phyloP scores from a whole-genome alignment of 2,797 vertebrate species.

The Pangasius djambal region DNA sequence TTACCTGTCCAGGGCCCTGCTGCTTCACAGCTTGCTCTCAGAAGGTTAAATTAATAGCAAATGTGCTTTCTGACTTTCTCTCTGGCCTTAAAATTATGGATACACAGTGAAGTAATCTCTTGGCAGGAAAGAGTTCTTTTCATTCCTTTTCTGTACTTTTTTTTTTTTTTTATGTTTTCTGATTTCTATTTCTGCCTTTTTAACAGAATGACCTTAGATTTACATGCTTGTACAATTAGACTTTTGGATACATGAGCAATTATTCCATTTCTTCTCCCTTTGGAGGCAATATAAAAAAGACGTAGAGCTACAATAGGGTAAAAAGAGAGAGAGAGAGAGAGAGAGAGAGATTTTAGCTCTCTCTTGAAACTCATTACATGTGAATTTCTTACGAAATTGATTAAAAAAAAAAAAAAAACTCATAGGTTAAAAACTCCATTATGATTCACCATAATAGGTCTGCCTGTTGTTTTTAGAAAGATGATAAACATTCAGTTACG shows the following conservation, averaged over 20 bases:
- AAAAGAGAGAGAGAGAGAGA: neutral
- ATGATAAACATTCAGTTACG: neutral
- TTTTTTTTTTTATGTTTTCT: slow-evolving; percentile 25
- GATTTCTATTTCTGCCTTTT: slow-evolving; percentile 30
- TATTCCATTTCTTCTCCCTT: neutral
- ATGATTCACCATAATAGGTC: neutral
- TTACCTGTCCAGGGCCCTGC: slow-evolving; percentile 58
- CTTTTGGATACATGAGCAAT: neutral
- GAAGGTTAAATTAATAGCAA: slow-evolving; percentile 60
- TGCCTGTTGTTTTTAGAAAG: neutral
- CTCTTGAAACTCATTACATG: neutral
- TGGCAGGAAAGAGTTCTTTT: slow-evolving; percentile 45
- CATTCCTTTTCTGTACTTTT: neutral
- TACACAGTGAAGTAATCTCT: slow-evolving; percentile 59
- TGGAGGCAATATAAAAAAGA: neutral
- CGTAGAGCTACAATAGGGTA: neutral
- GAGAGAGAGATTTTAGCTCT: too few species aligned
- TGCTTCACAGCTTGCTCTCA: slow-evolving; percentile 49
- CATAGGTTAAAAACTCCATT: neutral
- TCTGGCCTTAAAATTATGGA: slow-evolving; percentile 63
- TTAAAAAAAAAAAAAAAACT: neutral
- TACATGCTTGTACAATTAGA: neutral
- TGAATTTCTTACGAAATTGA: neutral
- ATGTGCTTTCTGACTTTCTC: slow-evolving; percentile 64
- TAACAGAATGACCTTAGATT: neutral